Evolutionary conservation across 2,888 invertebrate species (phyloP), one percentile per base, ranked within the genome.

Genomic region (Cremastinae sp.): DNA sequence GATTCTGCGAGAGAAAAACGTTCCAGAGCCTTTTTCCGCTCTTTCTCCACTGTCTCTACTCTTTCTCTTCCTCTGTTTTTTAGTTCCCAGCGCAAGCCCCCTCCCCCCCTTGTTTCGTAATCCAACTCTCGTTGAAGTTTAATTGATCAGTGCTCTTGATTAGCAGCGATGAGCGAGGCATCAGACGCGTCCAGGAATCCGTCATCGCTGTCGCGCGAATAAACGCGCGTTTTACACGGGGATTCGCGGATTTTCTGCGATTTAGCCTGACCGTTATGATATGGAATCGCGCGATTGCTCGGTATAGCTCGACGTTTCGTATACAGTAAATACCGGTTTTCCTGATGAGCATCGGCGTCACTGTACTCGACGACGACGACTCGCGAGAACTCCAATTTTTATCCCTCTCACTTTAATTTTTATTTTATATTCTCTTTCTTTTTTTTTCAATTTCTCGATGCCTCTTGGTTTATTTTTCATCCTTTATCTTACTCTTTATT

Each of bases 71-170:
- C 14, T 47, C 49, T 5, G 28, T 28, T 28, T 28, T 28, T 28
- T 28, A 2, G 28, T 28, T 28, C 5, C 28, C 28, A 28, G n/a
- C n/a, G n/a, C 9, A 9, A n/a, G 41, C 8, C 41, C 5, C 28
- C 5, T 28, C 2, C 5, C 5, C 8, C 41, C 5, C 28, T 28
- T 28, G 28, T 28, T 28, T 28, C 28, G 28, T 28, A 3, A 28
- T 28, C 28, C 28, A 28, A 28, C 28, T 28, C 28, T 28, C 28
- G 28, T 28, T 2, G 28, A 28, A 22, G 41, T 72, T 76, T 76
- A 76, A 76, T 76, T 76, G 72, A 58, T 72, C 58, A 66, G 72
- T 36, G 62, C 62, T 72, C 75, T 72, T 68, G 75, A 72, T 75
- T 64, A 68, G 62, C 22, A 54, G 34, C 38, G 38, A 72, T n/a